phyloP scores from a whole-genome alignment of 2,113 vertebrate genomes.

The Setophaga petechia region DNA sequence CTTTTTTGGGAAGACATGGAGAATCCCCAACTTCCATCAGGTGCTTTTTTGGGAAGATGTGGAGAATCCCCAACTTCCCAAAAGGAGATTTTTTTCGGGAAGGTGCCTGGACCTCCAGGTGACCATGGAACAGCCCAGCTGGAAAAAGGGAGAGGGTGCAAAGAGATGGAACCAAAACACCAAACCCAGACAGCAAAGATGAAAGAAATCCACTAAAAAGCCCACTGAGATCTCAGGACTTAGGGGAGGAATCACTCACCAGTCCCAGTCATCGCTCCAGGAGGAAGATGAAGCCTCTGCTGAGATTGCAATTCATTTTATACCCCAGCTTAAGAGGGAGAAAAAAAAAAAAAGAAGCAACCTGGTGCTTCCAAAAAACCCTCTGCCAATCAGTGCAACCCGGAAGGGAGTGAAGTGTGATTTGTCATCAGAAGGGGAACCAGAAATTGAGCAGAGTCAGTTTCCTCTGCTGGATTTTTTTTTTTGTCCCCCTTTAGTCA shows the following conservation, averaged over 20 bases:
- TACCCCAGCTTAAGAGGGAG: background rate
- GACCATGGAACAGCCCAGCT: no score
- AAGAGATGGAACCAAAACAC: background rate
- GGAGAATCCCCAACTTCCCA: no score
- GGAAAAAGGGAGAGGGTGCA: background rate
- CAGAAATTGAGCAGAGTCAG: no score
- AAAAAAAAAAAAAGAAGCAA: background rate
- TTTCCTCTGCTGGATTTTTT: background rate
- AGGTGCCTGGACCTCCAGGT: background rate
- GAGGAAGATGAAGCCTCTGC: background rate
- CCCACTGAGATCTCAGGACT: rapidly evolving
- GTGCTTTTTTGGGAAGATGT: no score
- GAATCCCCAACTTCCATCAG: no score
- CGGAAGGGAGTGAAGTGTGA: background rate
- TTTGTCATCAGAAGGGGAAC: background rate
- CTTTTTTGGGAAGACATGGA: no score
- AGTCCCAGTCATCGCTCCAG: background rate
- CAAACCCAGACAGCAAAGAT: background rate
- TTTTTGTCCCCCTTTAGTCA: background rate
- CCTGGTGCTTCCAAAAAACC: no score
- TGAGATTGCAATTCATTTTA: background rate
- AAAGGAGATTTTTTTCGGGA: no score
- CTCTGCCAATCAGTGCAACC: background rate
- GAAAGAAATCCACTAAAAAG: background rate
- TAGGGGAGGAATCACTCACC: background rate